Conservation (phyloP, 2,797 vertebrate genomes). For the Euthynnus affinis region DNA sequence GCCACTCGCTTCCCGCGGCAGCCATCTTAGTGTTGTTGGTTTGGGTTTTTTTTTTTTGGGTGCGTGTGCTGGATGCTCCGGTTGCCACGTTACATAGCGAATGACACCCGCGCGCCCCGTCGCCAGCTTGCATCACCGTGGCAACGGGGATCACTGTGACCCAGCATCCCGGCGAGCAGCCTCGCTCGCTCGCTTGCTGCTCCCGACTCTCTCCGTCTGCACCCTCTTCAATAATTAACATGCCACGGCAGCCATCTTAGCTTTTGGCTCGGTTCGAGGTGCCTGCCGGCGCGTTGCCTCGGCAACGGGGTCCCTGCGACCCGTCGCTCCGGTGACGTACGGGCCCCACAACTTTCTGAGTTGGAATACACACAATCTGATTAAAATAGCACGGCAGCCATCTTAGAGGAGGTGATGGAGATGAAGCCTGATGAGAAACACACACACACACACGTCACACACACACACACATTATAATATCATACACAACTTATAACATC, state of each 20-base stretch:
- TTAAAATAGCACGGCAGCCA: constrained; percentile 50
- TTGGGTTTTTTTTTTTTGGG: constrained; percentile 13
- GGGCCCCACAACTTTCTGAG: constrained; percentile 57
- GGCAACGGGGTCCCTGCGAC: constrained; percentile 62
- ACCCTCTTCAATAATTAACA: constrained; percentile 78
- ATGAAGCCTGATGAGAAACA: constrained; percentile 3
- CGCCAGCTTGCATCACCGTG: constrained; percentile 63
- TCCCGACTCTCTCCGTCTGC: constrained; percentile 66
- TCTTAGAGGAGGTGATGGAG: constrained; percentile 55
- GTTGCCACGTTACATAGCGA: constrained; percentile 50
- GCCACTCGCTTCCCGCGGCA: constrained; percentile 43
- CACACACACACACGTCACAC: constrained; percentile 1
- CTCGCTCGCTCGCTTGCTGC: constrained; percentile 47
- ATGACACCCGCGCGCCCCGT: constrained; percentile 34
- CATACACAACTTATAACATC: neutral
- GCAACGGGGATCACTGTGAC: constrained; percentile 72
- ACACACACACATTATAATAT: neutral
- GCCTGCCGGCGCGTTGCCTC: constrained; percentile 74
- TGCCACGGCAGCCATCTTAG: constrained; percentile 79
- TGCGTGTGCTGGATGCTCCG: constrained; percentile 26
- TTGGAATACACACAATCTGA: constrained; percentile 38
- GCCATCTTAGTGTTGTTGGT: constrained; percentile 63
- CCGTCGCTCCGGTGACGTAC: constrained; percentile 39
- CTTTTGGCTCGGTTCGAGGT: constrained; percentile 69
- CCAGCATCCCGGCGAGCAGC: constrained; percentile 66